Percentiles rank a stretch among this genome's conserved stretches.
Evolutionary conservation across 2,888 invertebrate genomes (phyloP).

Genomic region (Globia sparganii): DNA sequence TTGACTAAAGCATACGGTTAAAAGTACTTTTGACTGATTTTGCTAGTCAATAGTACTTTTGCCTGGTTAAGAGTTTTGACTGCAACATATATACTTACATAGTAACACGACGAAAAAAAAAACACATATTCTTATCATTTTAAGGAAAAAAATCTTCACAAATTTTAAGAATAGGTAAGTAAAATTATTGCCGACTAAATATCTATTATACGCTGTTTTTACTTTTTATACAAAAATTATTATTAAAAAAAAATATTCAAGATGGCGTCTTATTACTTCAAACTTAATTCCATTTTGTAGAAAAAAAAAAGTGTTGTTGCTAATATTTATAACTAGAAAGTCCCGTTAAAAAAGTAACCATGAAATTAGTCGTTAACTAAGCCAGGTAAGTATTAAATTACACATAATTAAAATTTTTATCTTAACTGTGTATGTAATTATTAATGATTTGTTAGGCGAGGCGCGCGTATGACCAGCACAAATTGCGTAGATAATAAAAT

Average conservation of each 20-base stretch:
- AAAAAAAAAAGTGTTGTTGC: too few species aligned
- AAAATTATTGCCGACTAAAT: neutral
- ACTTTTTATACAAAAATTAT: neutral
- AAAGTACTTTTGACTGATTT: too few species aligned
- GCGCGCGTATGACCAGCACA: neutral
- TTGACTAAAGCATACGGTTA: too few species aligned
- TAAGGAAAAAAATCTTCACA: too few species aligned
- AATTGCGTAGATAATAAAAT: too few species aligned
- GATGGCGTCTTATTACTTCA: neutral
- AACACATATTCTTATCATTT: neutral
- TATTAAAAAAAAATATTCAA: neutral
- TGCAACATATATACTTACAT: slow-evolving; percentile 26
- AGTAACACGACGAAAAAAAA: neutral
- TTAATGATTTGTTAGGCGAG: neutral
- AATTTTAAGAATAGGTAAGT: neutral
- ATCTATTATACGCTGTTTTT: neutral
- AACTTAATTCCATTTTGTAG: neutral
- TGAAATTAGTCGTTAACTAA: slow-evolving; percentile 15
- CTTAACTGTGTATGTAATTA: neutral
- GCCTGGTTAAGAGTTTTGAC: too few species aligned
- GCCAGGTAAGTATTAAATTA: neutral
- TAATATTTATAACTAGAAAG: neutral
- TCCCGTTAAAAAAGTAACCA: neutral
- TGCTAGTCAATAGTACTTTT: too few species aligned
- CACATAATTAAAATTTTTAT: too few species aligned